A percentile compares a stretch with the other conserved stretches of the same genome.
Conservation (phyloP, 2,113 vertebrate species). For the Podarcis muralis region DNA sequence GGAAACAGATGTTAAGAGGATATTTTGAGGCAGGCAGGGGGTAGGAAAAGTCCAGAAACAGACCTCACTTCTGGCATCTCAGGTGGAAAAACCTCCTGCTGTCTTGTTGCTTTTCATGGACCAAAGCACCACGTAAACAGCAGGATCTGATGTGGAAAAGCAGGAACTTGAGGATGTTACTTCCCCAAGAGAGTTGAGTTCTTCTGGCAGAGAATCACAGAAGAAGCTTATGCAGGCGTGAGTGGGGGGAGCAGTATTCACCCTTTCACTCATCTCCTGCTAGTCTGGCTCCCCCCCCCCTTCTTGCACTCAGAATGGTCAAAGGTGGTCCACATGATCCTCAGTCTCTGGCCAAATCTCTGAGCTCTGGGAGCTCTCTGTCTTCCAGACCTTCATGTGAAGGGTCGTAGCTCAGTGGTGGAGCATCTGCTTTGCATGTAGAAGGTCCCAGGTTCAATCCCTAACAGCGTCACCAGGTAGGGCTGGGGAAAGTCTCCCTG, state of each 20-base stretch:
- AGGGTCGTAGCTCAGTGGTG: background rate
- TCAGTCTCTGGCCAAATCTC: background rate
- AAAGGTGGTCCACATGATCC: background rate
- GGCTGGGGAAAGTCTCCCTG: no score
- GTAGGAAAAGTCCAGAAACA: background rate
- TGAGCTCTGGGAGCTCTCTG: background rate
- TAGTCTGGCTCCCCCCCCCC: background rate
- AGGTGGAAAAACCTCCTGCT: background rate
- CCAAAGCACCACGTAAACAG: background rate
- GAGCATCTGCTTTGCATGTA: no score
- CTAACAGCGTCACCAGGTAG: no score
- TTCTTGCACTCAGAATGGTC: background rate
- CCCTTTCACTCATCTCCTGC: no score
- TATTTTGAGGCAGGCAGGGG: background rate
- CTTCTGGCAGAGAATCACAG: background rate
- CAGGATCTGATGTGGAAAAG: background rate
- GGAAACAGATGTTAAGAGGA: background rate
- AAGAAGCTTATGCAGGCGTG: background rate
- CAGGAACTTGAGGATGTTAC: background rate
- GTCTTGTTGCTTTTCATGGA: background rate
- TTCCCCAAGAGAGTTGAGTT: background rate
- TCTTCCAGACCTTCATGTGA: background rate
- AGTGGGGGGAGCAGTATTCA: background rate
- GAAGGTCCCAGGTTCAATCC: background rate
- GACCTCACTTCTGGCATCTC: background rate